Base-by-base conservation (phyloP, 2,888 invertebrate species). In the Lycia hirtaria region DNA sequence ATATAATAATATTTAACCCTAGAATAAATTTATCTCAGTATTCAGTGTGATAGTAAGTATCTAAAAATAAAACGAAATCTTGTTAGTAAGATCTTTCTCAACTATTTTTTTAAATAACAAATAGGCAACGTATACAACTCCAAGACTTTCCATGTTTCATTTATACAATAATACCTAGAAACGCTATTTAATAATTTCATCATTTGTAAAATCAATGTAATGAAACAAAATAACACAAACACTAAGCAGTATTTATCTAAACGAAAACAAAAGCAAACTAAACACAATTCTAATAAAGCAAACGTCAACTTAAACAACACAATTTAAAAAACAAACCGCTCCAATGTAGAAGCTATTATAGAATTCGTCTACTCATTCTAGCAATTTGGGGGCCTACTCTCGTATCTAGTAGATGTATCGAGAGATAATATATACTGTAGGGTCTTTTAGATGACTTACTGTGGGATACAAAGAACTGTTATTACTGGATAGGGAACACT, bases 311-410 rank as follows among this genome's bases (percentile, higher is more conserved):
- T 49, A 64, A 71, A 64, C 56, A 64, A 61, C 61, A 60, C 61
- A 65, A 65, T 60, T 58, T 63, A 68, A 71, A 72, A 65, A 60
- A 59, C 60, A 68, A 72, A 64, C 60, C 50, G 50, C 60, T 37
- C 60, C 70, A 78, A 81, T 74, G 71, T 73, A 74, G 71, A 57
- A 71, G 71, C 67, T 65, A 65, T 70, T 41, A 26, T 71, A 69
- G 78, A 83, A 81, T 80, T 76, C 62, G 78, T 66, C 79, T 73
- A 81, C 73, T 84, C 83, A 83, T 70, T 69, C 64, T 69, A 60
- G 67, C 79, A 77, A 83, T 82, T 81, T 78, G 67, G 60, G 63
- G 60, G 68, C 48, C 60, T 43, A 56, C 57, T 50, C 52, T 24
- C 35, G 26, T 66, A 66, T 66, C 64, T 62, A n/a, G 19, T 28